These are phyloP conservation scores for Onychomys arenicola DNA, from an alignment of 2,797 vertebrate species.

Conservation along the genomic window DNA sequence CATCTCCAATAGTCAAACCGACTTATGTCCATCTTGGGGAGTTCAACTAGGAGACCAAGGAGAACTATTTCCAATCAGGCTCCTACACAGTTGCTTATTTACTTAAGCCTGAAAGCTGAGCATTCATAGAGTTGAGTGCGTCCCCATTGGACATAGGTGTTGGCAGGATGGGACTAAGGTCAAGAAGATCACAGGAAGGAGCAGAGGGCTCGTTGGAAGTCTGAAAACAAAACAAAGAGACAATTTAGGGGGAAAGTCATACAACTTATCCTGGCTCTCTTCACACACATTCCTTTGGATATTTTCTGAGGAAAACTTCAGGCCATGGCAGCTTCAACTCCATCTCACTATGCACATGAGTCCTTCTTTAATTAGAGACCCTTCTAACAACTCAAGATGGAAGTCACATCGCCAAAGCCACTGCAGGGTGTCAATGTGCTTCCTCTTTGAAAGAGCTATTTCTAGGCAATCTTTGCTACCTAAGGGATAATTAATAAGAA, in stretches of 20 bases:
- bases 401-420: not conserved
- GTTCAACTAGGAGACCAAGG: slow-evolving; percentile 59
- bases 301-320: not conserved
- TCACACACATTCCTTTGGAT: not conserved
- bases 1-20: slow-evolving; percentile 47
- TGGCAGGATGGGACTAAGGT: slow-evolving; percentile 78
- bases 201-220: slow-evolving; percentile 86
- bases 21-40: slow-evolving; percentile 39
- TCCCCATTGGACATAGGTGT: slow-evolving; percentile 31
- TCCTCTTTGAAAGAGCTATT: not conserved
- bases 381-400: not conserved
- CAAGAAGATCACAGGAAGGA: slow-evolving; percentile 88
- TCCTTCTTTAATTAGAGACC: not conserved
- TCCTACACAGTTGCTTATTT: slow-evolving; percentile 74
- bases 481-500: not conserved
- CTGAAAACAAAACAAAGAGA: slow-evolving; percentile 71
- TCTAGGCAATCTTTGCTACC: slow-evolving; percentile 7
- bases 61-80: slow-evolving; percentile 35
- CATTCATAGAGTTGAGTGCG: slow-evolving; percentile 58
- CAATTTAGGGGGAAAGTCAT: not conserved
- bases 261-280: not conserved
- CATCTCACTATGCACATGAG: not conserved
- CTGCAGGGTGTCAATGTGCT: not conserved
- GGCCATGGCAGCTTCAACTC: not conserved
- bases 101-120: slow-evolving; percentile 84